A percentile compares a stretch with the other conserved stretches of the same genome.
Conservation (phyloP, 2,888 invertebrate genomes). For the Drosophila tripunctata region DNA sequence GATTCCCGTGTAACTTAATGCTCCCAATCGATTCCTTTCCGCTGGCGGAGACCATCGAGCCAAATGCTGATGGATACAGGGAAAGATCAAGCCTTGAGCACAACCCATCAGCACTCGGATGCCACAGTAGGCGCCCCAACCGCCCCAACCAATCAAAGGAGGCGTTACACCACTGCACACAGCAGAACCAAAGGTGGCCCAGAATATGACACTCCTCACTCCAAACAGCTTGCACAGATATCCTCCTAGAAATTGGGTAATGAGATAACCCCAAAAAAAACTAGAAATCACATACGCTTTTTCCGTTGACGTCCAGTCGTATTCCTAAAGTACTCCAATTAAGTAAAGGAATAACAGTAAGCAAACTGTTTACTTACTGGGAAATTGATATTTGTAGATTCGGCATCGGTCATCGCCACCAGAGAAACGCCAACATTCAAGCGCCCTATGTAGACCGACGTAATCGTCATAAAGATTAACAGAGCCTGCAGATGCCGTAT, state of each 20-base stretch:
- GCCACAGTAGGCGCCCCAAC: slow-evolving; percentile 86
- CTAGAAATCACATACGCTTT: slow-evolving; percentile 87
- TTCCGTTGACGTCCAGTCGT: slow-evolving; percentile 84
- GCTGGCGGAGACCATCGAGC: slow-evolving; percentile 88
- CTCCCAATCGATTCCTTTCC: slow-evolving; percentile 86
- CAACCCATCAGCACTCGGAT: slow-evolving; percentile 88
- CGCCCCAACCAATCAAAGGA: slow-evolving; percentile 86
- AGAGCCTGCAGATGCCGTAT: slow-evolving; percentile 87
- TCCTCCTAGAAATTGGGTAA: slow-evolving; percentile 87
- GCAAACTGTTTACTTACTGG: slow-evolving; percentile 79
- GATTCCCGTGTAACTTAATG: slow-evolving; percentile 86
- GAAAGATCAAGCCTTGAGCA: slow-evolving; percentile 87
- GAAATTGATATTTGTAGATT: slow-evolving; percentile 84
- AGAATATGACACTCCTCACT: slow-evolving; percentile 86
- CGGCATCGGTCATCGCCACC: slow-evolving; percentile 89
- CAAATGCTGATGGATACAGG: slow-evolving; percentile 87
- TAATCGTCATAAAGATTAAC: slow-evolving; percentile 86
- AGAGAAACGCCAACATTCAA: slow-evolving; percentile 89
- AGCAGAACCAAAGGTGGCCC: slow-evolving; percentile 87
- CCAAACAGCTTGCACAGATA: slow-evolving; percentile 88
- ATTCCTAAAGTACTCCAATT: slow-evolving; percentile 53
- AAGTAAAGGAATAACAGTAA: not conserved
- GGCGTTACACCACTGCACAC: slow-evolving; percentile 88
- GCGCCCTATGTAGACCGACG: slow-evolving; percentile 87
- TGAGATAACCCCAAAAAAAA: slow-evolving; percentile 91